Base-by-base conservation (phyloP, 2,113 vertebrate species). In the Zosterops borbonicus region DNA sequence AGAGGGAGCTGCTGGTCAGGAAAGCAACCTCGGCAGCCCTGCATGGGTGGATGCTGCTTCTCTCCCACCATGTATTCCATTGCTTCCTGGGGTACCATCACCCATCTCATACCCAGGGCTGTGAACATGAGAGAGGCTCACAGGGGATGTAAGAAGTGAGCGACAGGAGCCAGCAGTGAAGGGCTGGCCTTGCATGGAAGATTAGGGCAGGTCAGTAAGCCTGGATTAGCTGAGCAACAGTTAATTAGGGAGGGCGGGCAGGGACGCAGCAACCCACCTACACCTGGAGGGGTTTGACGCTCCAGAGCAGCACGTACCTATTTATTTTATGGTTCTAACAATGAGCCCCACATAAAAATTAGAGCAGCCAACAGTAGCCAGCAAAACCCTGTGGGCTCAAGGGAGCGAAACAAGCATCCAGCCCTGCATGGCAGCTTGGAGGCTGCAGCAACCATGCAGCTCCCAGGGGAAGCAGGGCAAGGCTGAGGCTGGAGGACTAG, bases 231-330 rank as follows among this genome's bases (percentile, higher is more conserved):
- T 90, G 82, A 95, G 92, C 92, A 93, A 90, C 59, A 86, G 60
- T 81, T 95, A 95, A 93, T 94, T 92, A 92, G n/a, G 88, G 88
- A 93, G 90, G 71, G 47, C 20, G 15, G 60, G 69, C 71, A 88
- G 76, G 90, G 86, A 95, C 39, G 59, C 87, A 79, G 69, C 86
- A 73, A 95, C 76, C 92, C 96, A 96, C 92, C 95, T 90, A 90
- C 89, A 94, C 95, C 94, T 81, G 73, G 31, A 84, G 90, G 91
- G 52, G 27, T 84, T 29, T 93, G 93, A 95, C 24, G 8, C 93
- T 92, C 13, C 4, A 41, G 79, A 94, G 79, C 56, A 90, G 68
- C 85, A 92, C 6, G 7, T 83, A 93, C 69, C 91, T 81, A 90
- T 64, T 93, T 60, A 92, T 90, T 97, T 96, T 29, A 86, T 42